phyloP scores from a whole-genome alignment of 2,113 vertebrate genomes.

The Pelvicachromis taeniatus region DNA sequence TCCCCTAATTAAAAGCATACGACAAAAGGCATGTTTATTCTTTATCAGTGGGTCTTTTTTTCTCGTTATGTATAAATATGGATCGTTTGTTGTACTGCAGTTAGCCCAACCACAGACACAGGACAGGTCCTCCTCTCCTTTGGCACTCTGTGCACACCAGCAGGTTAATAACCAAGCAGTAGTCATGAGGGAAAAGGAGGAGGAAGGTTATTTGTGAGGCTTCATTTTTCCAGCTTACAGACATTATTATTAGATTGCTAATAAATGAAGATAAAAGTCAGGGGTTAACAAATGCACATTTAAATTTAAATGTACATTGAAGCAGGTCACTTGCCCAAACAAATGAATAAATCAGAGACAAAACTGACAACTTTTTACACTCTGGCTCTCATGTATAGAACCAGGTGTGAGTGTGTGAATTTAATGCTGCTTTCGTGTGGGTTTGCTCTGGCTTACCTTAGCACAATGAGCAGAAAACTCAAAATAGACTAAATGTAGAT shows the following conservation, averaged over 20 bases:
- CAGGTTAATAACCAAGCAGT: not conserved
- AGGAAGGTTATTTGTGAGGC: not conserved
- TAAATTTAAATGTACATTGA: too few species aligned
- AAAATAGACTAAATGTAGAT: not conserved
- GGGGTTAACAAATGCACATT: too few species aligned
- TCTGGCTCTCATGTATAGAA: not conserved
- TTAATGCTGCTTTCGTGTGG: not conserved
- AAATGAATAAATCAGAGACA: not conserved
- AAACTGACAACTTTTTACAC: not conserved
- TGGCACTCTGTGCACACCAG: not conserved
- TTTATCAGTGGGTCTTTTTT: not conserved
- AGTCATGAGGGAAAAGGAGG: not conserved
- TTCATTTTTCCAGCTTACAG: not conserved
- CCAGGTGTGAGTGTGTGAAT: not conserved
- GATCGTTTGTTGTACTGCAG: not conserved
- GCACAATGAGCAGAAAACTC: not conserved
- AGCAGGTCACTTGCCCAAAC: not conserved
- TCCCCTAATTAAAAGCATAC: not conserved
- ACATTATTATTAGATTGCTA: not conserved
- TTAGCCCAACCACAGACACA: not conserved
- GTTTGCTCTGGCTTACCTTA: not conserved
- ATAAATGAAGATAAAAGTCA: not conserved
- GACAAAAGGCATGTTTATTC: not conserved
- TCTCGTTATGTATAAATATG: not conserved
- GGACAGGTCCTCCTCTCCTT: not conserved